Base-by-base conservation (phyloP, 2,797 vertebrate species). In the Fratercula arctica region DNA sequence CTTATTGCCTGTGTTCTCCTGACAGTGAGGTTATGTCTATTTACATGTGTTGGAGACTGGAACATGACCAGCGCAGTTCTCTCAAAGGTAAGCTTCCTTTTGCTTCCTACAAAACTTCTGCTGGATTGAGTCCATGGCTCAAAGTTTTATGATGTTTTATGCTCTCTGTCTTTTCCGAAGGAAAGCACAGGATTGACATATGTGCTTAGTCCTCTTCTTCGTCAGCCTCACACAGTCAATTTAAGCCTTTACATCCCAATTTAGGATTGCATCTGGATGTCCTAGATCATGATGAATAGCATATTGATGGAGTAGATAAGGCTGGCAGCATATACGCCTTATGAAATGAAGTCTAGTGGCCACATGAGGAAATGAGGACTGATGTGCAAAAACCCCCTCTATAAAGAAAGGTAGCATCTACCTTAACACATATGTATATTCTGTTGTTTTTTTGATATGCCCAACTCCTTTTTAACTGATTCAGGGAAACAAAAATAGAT, bases 11-110 rank as follows among this genome's bases (percentile, higher is more conserved):
- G 56, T 82, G 60, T 95, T 86, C 87, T 92, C 77, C 89, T 94
- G 83, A 83, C 57, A 89, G 72, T 83, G 92, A 94, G 83, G 89
- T 76, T 91, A 81, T 92, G 94, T 89, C 83, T 95, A 66, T 95
- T 96, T 95, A 91, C 77, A 31, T 90, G 60, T 86, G 57, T 37
- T 85, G 74, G 77, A 70, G 76, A 45, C 68, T 96, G 94, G 93
- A 95, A 87, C 26, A 57, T 11, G 50, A 88, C 81, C 92, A 96
- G n/a, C 3, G 5, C 63, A 67, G 54, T 85, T 92, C 41, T 93
- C 54, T 88, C 76, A 87, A 80, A 83, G 53, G 70, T 37, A 91
- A 76, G 54, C 53, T 93, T 93, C 85, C 63, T 74, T 76, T 82
- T 91, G 35, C 70, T 93, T 89, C 59, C 81, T 79, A 35, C 29